Base-by-base conservation (phyloP, 1,140 invertebrate genomes). In the Drosophila gunungcola region DNA sequence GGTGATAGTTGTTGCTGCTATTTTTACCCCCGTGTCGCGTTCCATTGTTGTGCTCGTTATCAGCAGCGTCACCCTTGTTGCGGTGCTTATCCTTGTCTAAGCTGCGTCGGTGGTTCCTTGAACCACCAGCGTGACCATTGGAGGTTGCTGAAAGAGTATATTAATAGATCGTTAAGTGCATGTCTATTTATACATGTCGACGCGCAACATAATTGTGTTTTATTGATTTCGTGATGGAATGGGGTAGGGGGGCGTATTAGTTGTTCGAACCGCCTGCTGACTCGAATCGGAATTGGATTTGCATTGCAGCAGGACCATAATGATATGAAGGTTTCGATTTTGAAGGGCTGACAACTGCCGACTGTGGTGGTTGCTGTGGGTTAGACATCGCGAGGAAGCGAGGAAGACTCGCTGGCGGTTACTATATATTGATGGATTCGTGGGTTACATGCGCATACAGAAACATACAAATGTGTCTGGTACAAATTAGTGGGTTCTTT, bases 71-170 rank as follows among this genome's bases (percentile, higher is more conserved):
- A 36, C 67, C 51, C 53, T 89, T 90, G 32, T 90, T 91, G 29
- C 84, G 83, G 73, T 86, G 75, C 55, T 89, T 89, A n/a, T 92
- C 91, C 73, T 92, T 92, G 68, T 92, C 90, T 65, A 89, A 68
- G 62, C 91, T 92, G 56, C 91, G 90, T 41, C 91, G 85, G 64
- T 92, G 77, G 69, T 84, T 86, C 73, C 86, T 92, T 39, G 75
- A 74, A 56, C 74, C 75, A 55, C 75, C 77, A 65, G 79, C 78
- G 55, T 92, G 91, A 34, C 90, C 91, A 88, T 92, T 92, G 64
- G 89, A 77, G 56, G 91, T 90, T 42, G 83, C 86, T 83, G 55
- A 43, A 82, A 60, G 39, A 25, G 9, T 13, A 61, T 41, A 60
- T 45, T 53, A 53, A 64, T 70, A 60, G 29, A 29, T 51, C 10